phyloP scores from a whole-genome alignment of 2,797 vertebrate genomes.

The Eulemur coronatus region DNA sequence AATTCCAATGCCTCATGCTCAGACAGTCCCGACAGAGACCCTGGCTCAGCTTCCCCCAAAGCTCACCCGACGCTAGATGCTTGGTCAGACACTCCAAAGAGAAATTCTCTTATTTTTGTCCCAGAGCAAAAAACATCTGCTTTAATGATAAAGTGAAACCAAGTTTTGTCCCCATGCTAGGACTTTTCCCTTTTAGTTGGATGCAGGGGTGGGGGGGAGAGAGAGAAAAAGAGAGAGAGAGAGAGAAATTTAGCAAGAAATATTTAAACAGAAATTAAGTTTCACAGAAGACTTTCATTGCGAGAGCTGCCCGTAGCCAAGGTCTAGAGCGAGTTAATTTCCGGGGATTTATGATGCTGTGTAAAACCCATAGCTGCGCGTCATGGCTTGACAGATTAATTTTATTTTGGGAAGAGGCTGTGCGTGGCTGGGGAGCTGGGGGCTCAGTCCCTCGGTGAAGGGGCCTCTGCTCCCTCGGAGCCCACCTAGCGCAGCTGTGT shows the following conservation, averaged over 20 bases:
- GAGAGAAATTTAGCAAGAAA: background rate
- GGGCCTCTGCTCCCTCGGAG: background rate
- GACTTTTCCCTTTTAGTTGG: background rate
- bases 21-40: accelerated
- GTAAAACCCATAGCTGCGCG: conserved; percentile 75
- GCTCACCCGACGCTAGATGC: background rate
- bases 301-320: conserved; percentile 16
- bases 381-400: conserved; percentile 73
- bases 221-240: background rate
- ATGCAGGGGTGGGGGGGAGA: background rate
- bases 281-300: conserved; percentile 55
- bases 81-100: background rate
- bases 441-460: conserved; percentile 45
- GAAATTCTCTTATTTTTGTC: background rate
- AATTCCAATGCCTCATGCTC: background rate
- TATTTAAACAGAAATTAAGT: conserved; percentile 60
- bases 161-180: background rate
- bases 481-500: background rate
- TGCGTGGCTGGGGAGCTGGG: conserved; percentile 38
- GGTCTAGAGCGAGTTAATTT: conserved; percentile 78
- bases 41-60: background rate
- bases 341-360: conserved; percentile 76
- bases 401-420: conserved; percentile 72
- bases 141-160: conserved; percentile 30
- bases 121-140: accelerated